Evolutionary conservation across 2,888 invertebrate species (phyloP), one percentile per base, ranked within the genome.

Genomic region (Galeruca laticollis): DNA sequence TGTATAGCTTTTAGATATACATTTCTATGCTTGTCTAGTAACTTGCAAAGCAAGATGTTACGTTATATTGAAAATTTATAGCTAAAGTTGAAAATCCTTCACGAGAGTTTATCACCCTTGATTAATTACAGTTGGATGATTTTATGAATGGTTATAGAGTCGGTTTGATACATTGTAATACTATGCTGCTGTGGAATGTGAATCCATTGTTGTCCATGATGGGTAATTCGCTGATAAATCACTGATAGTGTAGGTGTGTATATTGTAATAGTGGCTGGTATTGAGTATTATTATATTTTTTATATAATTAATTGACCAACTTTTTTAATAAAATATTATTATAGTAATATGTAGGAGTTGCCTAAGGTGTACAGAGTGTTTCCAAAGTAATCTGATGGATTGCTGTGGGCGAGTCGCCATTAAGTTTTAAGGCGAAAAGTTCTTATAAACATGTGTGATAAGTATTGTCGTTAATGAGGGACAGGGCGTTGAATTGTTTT

Each of bases 161-260:
- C n/a, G n/a, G n/a, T 40, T 40, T n/a, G 4, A 40, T 40, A 13
- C 5, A 5, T 40, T 40, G 40, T 40, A 40, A 40, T 40, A 5
- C 1, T 40, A 40, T 5, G 5, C 5, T n/a, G n/a, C 40, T 4
- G n/a, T 40, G 3, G 13, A 40, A 13, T 40, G 40, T 40, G n/a
- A 40, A 40, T 40, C 40, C 40, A 40, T 40, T 40, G 40, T 40
- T n/a, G n/a, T 40, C 40, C n/a, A 40, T 40, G n/a, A n/a, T 40
- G n/a, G 13, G 40, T 40, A 40, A 40, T 40, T 40, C n/a, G 13
- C 15, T 15, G 40, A 40, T 40, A 40, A 40, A 13, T n/a, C 13
- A n/a, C n/a, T n/a, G n/a, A 40, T 40, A 40, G n/a, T 5, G 13
- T 40, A n/a, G 13, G 13, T 3, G n/a, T n/a, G n/a, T 40, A n/a